A percentile compares a stretch with the other conserved stretches of the same genome.
Conservation (phyloP, 37 sponge, comb jelly and placozoan species). For the Beroe forskalii region DNA sequence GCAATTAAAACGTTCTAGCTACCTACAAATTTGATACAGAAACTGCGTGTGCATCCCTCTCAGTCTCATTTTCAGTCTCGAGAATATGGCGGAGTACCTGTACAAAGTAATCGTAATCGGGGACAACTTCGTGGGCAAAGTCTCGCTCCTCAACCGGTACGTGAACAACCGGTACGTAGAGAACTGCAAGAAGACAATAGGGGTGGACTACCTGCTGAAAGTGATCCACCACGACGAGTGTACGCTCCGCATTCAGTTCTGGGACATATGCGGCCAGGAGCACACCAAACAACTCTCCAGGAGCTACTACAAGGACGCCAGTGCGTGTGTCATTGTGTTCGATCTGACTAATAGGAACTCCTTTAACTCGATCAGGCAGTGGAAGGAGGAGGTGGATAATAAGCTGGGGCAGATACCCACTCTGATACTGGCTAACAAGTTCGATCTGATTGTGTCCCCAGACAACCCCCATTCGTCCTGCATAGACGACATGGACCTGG, state of each 20-base stretch:
- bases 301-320: neutral
- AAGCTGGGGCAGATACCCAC: constrained; percentile 31
- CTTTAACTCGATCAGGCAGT: neutral
- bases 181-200: neutral
- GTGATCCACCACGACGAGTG: neutral
- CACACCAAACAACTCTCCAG: constrained; percentile 1
- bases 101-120: constrained; percentile 61
- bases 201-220: constrained; percentile 43
- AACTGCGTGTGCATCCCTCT: too few relatives aligned
- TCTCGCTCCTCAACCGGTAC: neutral
- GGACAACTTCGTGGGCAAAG: neutral
- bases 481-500: constrained; percentile 25
- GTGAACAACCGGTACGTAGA: constrained; percentile 23
- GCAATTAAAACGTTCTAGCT: too few relatives aligned
- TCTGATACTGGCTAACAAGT: constrained; percentile 15
- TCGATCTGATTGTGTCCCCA: neutral
- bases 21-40: too few relatives aligned
- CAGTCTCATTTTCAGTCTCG: neutral
- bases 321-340: constrained; percentile 56
- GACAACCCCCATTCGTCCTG: neutral
- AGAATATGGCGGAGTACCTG: constrained; percentile 13
- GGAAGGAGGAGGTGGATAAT: constrained; percentile 21
- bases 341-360: constrained; percentile 17
- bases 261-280: constrained; percentile 55
- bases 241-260: constrained; percentile 54